Evolutionary conservation across 2,113 vertebrate genomes (phyloP).

Genomic region (Australoheros scitulus): DNA sequence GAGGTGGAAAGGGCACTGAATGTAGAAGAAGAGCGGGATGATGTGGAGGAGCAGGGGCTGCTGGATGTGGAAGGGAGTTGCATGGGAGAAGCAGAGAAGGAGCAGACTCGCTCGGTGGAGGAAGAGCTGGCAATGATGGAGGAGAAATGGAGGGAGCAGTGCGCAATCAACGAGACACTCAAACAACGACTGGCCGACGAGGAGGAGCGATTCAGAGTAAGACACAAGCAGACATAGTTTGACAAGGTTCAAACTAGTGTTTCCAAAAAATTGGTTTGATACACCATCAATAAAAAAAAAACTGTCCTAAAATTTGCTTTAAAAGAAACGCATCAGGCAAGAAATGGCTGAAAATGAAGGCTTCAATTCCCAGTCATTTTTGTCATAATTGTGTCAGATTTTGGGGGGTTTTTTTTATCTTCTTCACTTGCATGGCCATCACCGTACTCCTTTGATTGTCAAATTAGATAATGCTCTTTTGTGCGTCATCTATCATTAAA

Average conservation of each 20-base stretch:
- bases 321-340: too few relatives aligned
- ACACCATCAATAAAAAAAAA: too few relatives aligned
- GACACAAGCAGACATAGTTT: conserved; percentile 13
- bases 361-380: too few relatives aligned
- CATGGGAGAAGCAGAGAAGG: conserved; percentile 42
- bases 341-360: too few relatives aligned
- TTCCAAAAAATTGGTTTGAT: too few relatives aligned
- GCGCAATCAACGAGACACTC: conserved; percentile 87
- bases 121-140: conserved; percentile 93
- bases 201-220: conserved; percentile 89
- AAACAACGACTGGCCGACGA: conserved; percentile 87
- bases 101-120: conserved; percentile 85
- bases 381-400: too few relatives aligned
- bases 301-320: too few relatives aligned
- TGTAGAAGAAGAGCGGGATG: not conserved
- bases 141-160: conserved; percentile 95
- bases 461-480: not conserved
- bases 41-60: not conserved
- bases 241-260: too few relatives aligned
- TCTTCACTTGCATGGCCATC: not conserved
- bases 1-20: not conserved
- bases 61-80: conserved; percentile 23
- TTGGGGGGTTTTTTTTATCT: not conserved
- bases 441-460: not conserved
- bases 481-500: not conserved